These are phyloP conservation scores for Tetheella fluctuosa DNA, from an alignment of 2,888 invertebrate species.

Conservation along the genomic window DNA sequence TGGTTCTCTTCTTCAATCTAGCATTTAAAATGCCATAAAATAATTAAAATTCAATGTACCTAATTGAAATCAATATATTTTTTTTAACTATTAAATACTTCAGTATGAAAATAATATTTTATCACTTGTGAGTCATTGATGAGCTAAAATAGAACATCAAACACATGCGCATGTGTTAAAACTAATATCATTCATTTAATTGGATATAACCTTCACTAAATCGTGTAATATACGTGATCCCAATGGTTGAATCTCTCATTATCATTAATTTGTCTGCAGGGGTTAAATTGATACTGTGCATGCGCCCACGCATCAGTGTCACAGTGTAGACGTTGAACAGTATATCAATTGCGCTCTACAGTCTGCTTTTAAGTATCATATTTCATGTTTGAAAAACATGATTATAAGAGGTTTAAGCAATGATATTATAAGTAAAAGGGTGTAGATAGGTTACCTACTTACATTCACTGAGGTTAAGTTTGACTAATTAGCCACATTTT, in stretches of 20 bases:
- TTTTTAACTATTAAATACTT: too few species aligned
- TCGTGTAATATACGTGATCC: constrained; percentile 16
- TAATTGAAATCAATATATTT: too few species aligned
- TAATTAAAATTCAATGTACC: too few species aligned
- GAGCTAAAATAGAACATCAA: not conserved
- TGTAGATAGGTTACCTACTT: too few species aligned
- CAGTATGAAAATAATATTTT: too few species aligned
- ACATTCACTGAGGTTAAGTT: too few species aligned
- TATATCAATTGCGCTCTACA: constrained; percentile 10
- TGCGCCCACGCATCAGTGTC: constrained; percentile 28
- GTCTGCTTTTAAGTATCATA: not conserved
- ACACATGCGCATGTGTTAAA: not conserved
- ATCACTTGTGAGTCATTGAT: constrained; percentile 2
- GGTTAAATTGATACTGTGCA: constrained; percentile 37
- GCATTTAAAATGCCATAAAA: too few species aligned
- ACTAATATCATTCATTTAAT: not conserved
- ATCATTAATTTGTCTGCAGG: constrained; percentile 30
- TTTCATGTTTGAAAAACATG: not conserved
- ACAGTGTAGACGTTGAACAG: constrained; percentile 14
- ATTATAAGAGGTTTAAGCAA: too few species aligned
- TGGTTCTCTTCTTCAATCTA: too few species aligned
- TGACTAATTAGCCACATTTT: too few species aligned
- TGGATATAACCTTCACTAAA: constrained; percentile 9
- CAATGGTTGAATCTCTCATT: constrained; percentile 18
- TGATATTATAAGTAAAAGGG: too few species aligned